Evolutionary conservation across 2,113 vertebrate species (phyloP).

Genomic region (Lepisosteus oculatus): DNA sequence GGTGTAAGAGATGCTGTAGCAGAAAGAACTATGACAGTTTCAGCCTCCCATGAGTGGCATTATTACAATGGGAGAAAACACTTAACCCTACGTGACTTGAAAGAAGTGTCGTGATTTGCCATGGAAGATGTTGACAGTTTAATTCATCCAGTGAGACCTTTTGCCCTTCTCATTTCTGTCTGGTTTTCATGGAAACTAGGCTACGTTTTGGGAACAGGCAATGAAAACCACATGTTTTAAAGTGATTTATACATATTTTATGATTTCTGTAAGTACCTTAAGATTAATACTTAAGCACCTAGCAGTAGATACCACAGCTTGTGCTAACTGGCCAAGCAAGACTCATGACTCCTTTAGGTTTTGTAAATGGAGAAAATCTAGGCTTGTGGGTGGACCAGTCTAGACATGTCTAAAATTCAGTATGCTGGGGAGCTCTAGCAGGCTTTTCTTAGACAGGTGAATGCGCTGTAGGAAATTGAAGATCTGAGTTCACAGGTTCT

Average conservation of each 20-base stretch:
- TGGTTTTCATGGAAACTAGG: constrained; percentile 11
- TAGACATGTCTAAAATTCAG: constrained; percentile 5
- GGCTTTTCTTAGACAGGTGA: background rate
- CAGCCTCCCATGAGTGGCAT: background rate
- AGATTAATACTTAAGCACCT: constrained; percentile 25
- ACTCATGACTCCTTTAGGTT: background rate
- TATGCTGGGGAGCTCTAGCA: no score
- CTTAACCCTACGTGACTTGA: constrained; percentile 2
- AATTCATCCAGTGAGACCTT: constrained; percentile 13
- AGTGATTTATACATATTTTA: constrained; percentile 21
- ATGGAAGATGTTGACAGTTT: constrained; percentile 18
- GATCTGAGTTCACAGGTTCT: no score
- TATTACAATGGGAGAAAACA: constrained; percentile 25
- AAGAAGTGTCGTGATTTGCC: background rate
- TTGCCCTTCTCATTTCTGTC: constrained; percentile 12
- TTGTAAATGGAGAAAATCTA: background rate
- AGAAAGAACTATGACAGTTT: background rate
- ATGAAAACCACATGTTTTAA: constrained; percentile 22
- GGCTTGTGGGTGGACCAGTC: background rate
- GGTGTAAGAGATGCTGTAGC: constrained; percentile 1
- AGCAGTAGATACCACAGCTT: constrained; percentile 4
- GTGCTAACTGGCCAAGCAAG: background rate
- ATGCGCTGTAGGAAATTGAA: no score
- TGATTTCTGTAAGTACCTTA: constrained; percentile 21
- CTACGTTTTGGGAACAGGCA: constrained; percentile 13